phyloP scores from a whole-genome alignment of 2,888 invertebrate genomes.

The Rhogogaster chlorosoma region DNA sequence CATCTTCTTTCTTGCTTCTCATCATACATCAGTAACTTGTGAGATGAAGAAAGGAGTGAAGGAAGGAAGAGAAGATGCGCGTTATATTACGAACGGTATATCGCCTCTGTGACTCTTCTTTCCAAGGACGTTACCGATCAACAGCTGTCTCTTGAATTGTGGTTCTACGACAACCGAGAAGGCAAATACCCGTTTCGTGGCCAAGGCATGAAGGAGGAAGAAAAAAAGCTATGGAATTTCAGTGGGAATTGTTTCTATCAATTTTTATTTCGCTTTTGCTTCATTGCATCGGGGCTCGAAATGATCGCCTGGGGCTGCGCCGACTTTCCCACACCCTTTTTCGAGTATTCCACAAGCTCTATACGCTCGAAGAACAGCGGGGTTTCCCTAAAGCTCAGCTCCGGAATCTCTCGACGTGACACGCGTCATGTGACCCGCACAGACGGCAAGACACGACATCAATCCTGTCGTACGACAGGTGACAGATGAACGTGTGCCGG shows the following conservation, averaged over 20 bases:
- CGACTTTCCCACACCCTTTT: neutral
- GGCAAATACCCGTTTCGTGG: slow-evolving; percentile 28
- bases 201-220: neutral
- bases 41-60: neutral
- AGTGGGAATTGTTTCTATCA: slow-evolving; percentile 14
- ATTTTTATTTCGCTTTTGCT: slow-evolving; percentile 15
- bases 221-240: neutral
- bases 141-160: slow-evolving; percentile 2
- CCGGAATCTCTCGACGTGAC: slow-evolving; percentile 28
- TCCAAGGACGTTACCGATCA: slow-evolving; percentile 22
- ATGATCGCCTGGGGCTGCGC: neutral
- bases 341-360: slow-evolving; percentile 15
- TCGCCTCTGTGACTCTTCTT: neutral
- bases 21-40: neutral
- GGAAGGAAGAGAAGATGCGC: neutral
- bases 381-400: slow-evolving; percentile 15
- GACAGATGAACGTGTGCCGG: slow-evolving; percentile 37
- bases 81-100: slow-evolving; percentile 31
- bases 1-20: slow-evolving; percentile 29
- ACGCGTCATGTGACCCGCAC: slow-evolving; percentile 42
- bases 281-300: neutral
- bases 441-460: slow-evolving; percentile 16
- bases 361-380: slow-evolving; percentile 35
- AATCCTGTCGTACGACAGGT: slow-evolving; percentile 23
- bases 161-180: neutral